Evolutionary conservation across 2,113 vertebrate genomes (phyloP), one percentile per base, ranked within the genome.

Genomic region (human (Homo sapiens)): DNA sequence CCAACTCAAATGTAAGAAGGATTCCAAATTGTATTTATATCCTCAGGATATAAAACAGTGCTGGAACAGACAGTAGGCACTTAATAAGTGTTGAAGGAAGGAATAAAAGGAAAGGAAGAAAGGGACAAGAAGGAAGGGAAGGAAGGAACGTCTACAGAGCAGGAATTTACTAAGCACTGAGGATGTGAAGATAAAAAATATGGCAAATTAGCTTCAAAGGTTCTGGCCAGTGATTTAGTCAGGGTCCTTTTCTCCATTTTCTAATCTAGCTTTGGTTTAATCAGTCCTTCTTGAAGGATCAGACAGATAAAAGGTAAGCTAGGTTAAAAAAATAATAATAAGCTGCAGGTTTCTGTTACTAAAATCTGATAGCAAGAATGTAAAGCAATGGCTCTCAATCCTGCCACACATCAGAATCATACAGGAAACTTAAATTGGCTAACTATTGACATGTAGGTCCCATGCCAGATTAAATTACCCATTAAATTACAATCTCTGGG

Each of bases 21-120:
- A 84, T 55, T 97, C 88, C 84, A 95, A 97, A 92, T 70, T 92
- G 55, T 90, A 94, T 90, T 92, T 92, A 89, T 88, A 96, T 68
- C 61, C 68, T 89, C 32, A 13, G 23, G 22, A 23, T 90, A 92
- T 57, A 82, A 92, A 90, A 68, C n/a, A 97, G 59, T 13, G 40
- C 76, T 96, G 66, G 76, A 79, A 90, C 4, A 81, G 57, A 94
- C 64, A 87, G 48, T 22, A 90, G 76, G 57, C 59, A 94, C 83
- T 76, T 87, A 78, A 92, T 93, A 88, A 89, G 75, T 73, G 57
- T 16, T 2, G 0, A 93, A 45, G 50, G 18, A 66, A 92, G 40
- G 57, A 38, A 61, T 20, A 27, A 80, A 48, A 20, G 84, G 17
- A 64, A 64, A 64, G 61, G 27, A 64, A 30, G 27, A 59, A 32